phyloP scores from a whole-genome alignment of 1,140 invertebrate species.

The Vanessa tameamea region DNA sequence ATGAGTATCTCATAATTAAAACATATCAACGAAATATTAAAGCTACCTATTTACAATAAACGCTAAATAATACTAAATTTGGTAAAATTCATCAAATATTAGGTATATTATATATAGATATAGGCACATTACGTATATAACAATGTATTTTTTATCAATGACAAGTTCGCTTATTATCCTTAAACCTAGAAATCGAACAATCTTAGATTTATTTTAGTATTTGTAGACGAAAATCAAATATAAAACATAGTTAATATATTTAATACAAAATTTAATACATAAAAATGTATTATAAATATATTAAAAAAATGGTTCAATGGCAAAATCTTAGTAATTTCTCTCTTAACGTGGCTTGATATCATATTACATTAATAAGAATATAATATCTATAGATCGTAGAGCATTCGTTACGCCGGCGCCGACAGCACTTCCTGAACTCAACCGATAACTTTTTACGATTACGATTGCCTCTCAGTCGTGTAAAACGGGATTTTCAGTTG shows the following conservation, averaged over 20 bases:
- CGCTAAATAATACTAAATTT: too few species aligned
- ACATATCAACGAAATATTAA: too few species aligned
- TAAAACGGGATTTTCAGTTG: conserved; percentile 44
- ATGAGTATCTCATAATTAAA: too few species aligned
- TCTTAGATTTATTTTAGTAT: background rate
- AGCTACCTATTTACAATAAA: too few species aligned
- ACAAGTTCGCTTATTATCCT: too few species aligned
- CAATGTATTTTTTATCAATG: too few species aligned
- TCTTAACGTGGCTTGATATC: background rate
- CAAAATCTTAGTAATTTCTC: background rate
- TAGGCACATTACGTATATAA: too few species aligned
- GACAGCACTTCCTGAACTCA: conserved; percentile 48
- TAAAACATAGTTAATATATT: too few species aligned
- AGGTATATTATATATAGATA: too few species aligned
- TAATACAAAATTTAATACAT: background rate
- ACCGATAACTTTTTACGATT: conserved; percentile 56
- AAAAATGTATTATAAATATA: background rate
- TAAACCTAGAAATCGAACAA: background rate
- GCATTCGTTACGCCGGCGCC: conserved; percentile 40
- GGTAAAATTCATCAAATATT: too few species aligned
- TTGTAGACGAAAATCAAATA: background rate
- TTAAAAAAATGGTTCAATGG: background rate
- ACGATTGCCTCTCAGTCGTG: conserved; percentile 45
- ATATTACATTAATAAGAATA: conserved; percentile 2
- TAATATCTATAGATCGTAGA: conserved; percentile 17